These are phyloP conservation scores for Pandemis cinnamomeana DNA, from an alignment of 2,888 invertebrate genomes.

Conservation along the genomic window DNA sequence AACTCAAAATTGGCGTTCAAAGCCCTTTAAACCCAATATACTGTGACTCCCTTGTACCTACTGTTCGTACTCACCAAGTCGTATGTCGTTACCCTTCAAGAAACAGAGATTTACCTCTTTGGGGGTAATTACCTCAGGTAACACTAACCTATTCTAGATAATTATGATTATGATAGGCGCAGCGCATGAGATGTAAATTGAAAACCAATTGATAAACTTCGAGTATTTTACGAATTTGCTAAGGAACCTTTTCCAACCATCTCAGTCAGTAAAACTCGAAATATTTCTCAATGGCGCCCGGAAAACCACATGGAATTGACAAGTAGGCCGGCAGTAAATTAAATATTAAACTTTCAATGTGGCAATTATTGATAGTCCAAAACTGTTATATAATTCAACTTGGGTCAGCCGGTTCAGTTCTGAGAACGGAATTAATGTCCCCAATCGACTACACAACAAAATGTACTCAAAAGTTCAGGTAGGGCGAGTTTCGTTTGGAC, in stretches of 20 bases:
- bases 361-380: conserved; percentile 21
- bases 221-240: too few relatives aligned
- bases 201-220: too few relatives aligned
- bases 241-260: neutral
- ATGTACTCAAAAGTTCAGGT: neutral
- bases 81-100: too few relatives aligned
- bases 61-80: too few relatives aligned
- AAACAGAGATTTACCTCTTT: too few relatives aligned
- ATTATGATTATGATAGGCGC: too few relatives aligned
- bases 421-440: conserved; percentile 12
- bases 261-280: neutral
- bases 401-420: conserved; percentile 21
- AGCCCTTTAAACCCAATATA: too few relatives aligned
- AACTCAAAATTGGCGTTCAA: too few relatives aligned
- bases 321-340: neutral
- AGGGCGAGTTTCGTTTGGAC: conserved; percentile 17
- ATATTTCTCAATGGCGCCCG: neutral
- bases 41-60: too few relatives aligned
- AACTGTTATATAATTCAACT: conserved; percentile 20
- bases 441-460: conserved; percentile 1
- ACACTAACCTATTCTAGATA: too few relatives aligned
- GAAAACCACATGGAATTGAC: neutral
- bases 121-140: too few relatives aligned
- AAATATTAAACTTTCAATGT: conserved; percentile 16
- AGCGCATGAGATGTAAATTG: too few relatives aligned